A percentile compares a stretch with the other conserved stretches of the same genome.
These are phyloP conservation scores for Apamea sordens DNA, from an alignment of 2,888 invertebrate genomes.

Conservation along the genomic window DNA sequence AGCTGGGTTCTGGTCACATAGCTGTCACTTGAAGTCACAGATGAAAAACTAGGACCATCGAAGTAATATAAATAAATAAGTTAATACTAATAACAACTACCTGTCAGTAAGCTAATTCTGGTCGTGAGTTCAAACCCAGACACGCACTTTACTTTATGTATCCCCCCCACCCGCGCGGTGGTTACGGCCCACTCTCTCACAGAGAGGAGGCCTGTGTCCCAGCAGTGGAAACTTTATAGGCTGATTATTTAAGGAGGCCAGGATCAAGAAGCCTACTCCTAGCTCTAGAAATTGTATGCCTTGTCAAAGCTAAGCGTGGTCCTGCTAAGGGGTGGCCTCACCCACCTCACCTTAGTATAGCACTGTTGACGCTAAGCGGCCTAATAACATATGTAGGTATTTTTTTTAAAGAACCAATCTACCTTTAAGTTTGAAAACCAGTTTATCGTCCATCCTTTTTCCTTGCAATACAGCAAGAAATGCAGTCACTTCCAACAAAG, in stretches of 20 bases:
- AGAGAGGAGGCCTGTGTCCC: neutral
- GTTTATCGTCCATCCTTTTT: neutral
- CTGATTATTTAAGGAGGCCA: neutral
- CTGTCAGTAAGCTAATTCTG: too few relatives aligned
- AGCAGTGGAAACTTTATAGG: neutral
- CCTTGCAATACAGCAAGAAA: slow-evolving; percentile 18
- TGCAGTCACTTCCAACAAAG: slow-evolving; percentile 27
- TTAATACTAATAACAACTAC: too few relatives aligned
- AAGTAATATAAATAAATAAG: too few relatives aligned
- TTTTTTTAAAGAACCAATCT: neutral
- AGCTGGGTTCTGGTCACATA: too few relatives aligned
- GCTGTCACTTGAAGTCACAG: too few relatives aligned
- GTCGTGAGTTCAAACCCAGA: too few relatives aligned
- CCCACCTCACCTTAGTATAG: neutral
- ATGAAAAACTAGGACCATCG: too few relatives aligned
- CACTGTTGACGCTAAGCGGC: neutral
- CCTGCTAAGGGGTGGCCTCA: neutral
- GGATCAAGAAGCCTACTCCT: neutral
- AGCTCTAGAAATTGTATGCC: neutral
- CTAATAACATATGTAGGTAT: neutral
- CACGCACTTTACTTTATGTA: neutral
- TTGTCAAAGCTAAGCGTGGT: neutral
- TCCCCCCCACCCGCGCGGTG: neutral
- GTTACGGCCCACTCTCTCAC: neutral
- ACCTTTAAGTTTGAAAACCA: neutral